A percentile compares a stretch with the other conserved stretches of the same genome.
Evolutionary conservation across 1,140 invertebrate species (phyloP).

Genomic region (Adoxophyes honmai): DNA sequence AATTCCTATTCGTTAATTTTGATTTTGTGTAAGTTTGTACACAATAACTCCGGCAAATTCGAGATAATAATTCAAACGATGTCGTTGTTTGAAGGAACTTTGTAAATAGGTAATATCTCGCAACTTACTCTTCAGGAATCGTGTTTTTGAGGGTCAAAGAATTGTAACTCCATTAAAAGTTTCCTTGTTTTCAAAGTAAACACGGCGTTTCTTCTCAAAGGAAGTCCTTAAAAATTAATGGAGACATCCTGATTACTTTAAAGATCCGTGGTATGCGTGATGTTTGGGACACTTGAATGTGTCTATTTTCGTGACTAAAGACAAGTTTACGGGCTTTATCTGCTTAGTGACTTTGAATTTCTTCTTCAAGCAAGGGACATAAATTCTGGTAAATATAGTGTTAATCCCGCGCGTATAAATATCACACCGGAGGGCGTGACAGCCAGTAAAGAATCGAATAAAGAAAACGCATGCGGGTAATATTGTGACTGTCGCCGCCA

Average conservation of each 20-base stretch:
- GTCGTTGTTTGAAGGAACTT: background rate
- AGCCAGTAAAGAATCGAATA: slow-evolving; percentile 56
- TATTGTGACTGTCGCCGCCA: slow-evolving; percentile 65
- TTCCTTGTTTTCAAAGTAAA: slow-evolving; percentile 66
- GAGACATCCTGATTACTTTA: slow-evolving; percentile 57
- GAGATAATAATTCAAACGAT: background rate
- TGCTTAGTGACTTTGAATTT: slow-evolving; percentile 29
- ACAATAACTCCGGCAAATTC: background rate
- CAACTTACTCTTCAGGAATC: slow-evolving; percentile 23
- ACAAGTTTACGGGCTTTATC: slow-evolving; percentile 35
- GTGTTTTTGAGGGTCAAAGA: slow-evolving; percentile 41
- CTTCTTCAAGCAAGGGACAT: slow-evolving; percentile 23
- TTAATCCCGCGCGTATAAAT: slow-evolving; percentile 57
- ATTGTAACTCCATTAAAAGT: slow-evolving; percentile 71
- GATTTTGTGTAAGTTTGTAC: background rate
- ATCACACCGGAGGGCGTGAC: slow-evolving; percentile 35
- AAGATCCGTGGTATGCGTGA: slow-evolving; percentile 31
- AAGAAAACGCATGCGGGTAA: slow-evolving; percentile 50
- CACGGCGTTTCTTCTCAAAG: slow-evolving; percentile 50
- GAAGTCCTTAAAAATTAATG: slow-evolving; percentile 70
- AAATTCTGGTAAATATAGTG: slow-evolving; percentile 31
- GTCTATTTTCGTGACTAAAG: slow-evolving; percentile 29
- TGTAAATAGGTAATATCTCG: background rate
- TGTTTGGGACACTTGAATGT: slow-evolving; percentile 25
- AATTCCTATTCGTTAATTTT: background rate